Base-by-base conservation (phyloP, 2,797 vertebrate species). In the Coracias cyanogaster region DNA sequence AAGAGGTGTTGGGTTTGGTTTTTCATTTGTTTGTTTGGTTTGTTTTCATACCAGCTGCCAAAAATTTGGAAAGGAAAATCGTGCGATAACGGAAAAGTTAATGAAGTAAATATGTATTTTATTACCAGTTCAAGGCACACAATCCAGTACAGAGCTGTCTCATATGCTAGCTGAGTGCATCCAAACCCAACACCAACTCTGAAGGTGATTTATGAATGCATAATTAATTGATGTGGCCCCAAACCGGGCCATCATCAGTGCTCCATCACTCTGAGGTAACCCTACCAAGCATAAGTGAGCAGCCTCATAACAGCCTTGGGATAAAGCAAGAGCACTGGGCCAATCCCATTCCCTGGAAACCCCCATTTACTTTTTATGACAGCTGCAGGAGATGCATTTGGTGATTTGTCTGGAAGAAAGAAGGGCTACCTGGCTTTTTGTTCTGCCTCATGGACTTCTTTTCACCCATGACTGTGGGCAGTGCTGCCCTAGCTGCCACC, bases 11-110 rank as follows among this genome's bases (percentile, higher is more conserved):
- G 4, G 31, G 51, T 58, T 17, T 46, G 45, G 25, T 20, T 87
- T 86, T 86, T 77, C 21, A 2, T 81, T 90, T 64, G 20, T 35
- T 26, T 17, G 25, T 46, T 15, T 41, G 10, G 0, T 29, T 64
- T 83, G 52, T 74, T 72, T 62, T 76, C 3, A 71, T 43, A 82
- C 5, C 18, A 57, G n/a, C 16, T 81, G 39, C 35, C 79, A 21
- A 60, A 82, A 80, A 80, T 86, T 94, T 86, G 43, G 57, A 74
- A 89, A 57, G 82, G 45, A 81, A 87, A 83, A 85, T 5, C 49
- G 22, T 39, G 37, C 12, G 43, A 89, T 69, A 78, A 85, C 76
- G 15, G 76, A 85, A 76, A 94, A 86, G 64, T 78, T 73, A 77
- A 48, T 70, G 4, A 51, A 92, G 10, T 43, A 74, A 80, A 64